Conservation (phyloP, 2,797 vertebrate genomes). For the Okamejei kenojei region DNA sequence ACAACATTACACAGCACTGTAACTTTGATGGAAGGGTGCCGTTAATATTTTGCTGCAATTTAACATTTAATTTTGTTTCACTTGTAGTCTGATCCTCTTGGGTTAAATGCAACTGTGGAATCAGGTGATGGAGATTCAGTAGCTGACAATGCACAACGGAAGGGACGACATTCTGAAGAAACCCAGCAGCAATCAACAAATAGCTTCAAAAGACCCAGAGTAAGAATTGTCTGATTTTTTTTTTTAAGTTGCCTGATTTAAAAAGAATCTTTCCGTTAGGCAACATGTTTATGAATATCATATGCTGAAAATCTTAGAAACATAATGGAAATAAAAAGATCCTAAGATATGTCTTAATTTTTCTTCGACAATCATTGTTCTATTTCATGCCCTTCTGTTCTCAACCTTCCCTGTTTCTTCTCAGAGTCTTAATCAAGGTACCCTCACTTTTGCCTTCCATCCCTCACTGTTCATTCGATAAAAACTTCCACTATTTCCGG, state of each 20-base stretch:
- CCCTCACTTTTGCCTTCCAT: too few relatives aligned
- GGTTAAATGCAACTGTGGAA: slow-evolving; percentile 79
- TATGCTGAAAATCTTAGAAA: not conserved
- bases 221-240: slow-evolving; percentile 47
- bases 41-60: not conserved
- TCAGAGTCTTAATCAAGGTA: too few relatives aligned
- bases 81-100: slow-evolving; percentile 85
- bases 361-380: too few relatives aligned
- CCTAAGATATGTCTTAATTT: too few relatives aligned
- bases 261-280: not conserved
- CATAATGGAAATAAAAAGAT: not conserved
- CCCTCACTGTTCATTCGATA: too few relatives aligned
- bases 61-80: slow-evolving; percentile 38
- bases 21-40: too few relatives aligned
- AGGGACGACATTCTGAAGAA: slow-evolving; percentile 82
- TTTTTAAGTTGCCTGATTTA: not conserved
- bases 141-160: slow-evolving; percentile 71
- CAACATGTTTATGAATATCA: not conserved
- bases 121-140: slow-evolving; percentile 64
- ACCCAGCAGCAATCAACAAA: slow-evolving; percentile 57
- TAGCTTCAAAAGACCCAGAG: slow-evolving; percentile 78
- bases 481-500: too few relatives aligned
- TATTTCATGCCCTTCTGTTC: too few relatives aligned
- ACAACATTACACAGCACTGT: too few relatives aligned
- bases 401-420: too few relatives aligned